These are phyloP conservation scores for Phycodurus eques DNA, from an alignment of 2,113 vertebrate species.

Conservation along the genomic window DNA sequence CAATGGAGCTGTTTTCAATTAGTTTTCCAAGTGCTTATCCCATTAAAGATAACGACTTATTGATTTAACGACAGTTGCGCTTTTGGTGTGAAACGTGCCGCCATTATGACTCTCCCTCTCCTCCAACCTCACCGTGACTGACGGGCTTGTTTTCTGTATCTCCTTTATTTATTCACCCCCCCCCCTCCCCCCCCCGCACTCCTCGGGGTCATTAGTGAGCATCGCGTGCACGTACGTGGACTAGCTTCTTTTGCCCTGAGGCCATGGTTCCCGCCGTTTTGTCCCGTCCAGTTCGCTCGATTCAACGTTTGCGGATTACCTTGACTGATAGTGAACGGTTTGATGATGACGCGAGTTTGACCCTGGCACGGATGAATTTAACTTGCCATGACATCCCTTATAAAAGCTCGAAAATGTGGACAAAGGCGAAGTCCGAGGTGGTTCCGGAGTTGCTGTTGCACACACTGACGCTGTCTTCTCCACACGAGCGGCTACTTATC, in stretches of 20 bases:
- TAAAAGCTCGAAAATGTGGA: neutral
- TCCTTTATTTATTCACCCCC: neutral
- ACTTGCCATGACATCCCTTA: neutral
- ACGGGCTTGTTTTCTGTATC: neutral
- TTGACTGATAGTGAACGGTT: neutral
- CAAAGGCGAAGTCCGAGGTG: neutral
- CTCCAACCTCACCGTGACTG: conserved; percentile 11
- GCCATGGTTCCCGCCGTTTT: neutral
- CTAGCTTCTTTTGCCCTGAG: neutral
- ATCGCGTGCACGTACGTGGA: neutral
- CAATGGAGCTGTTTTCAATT: conserved; percentile 99
- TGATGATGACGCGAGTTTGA: neutral
- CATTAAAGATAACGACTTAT: conserved; percentile 99
- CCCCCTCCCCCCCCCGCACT: neutral
- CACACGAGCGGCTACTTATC: neutral
- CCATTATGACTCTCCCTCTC: conserved; percentile 77
- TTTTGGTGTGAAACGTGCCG: conserved; percentile 88
- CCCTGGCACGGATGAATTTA: neutral
- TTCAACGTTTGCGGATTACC: too few species aligned
- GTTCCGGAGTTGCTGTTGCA: neutral
- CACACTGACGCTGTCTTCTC: neutral
- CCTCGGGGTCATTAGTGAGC: conserved; percentile 53
- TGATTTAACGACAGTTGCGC: conserved; percentile 96
- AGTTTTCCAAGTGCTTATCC: conserved; percentile 99
- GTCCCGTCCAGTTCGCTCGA: too few species aligned